These are phyloP conservation scores for Anagyrus pseudococci DNA, from an alignment of 2,888 invertebrate species.

Conservation along the genomic window DNA sequence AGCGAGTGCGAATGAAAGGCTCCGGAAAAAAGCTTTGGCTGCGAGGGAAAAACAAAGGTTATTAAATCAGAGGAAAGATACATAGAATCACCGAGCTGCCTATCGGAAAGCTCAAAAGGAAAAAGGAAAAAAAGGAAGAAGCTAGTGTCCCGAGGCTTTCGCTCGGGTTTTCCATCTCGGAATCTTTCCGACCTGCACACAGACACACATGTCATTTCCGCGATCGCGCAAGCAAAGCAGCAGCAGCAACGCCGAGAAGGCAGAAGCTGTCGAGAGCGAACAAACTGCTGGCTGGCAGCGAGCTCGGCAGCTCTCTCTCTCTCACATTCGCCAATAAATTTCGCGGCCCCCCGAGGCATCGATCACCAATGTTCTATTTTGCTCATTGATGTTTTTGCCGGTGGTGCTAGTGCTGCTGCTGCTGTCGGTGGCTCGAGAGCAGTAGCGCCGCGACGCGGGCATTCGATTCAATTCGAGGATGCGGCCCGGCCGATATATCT, in stretches of 20 bases:
- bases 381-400: constrained; percentile 56
- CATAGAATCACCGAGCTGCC: too few species aligned
- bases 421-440: too few species aligned
- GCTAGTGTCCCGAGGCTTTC: too few species aligned
- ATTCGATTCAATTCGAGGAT: constrained; percentile 62
- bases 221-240: background rate
- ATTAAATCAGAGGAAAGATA: too few species aligned
- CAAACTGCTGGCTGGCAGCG: background rate
- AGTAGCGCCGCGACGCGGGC: constrained; percentile 47
- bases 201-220: background rate
- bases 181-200: too few species aligned
- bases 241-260: background rate
- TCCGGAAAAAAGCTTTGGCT: too few species aligned
- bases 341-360: constrained; percentile 49
- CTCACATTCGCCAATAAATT: constrained; percentile 59
- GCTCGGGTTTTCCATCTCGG: too few species aligned
- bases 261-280: background rate
- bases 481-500: constrained; percentile 58
- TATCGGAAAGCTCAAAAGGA: too few species aligned
- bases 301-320: background rate
- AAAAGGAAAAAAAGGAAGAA: too few species aligned
- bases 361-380: constrained; percentile 61
- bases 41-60: too few species aligned
- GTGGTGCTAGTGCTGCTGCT: too few species aligned
- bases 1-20: too few species aligned